Evolutionary conservation across 2,797 vertebrate genomes (phyloP), one percentile per base, ranked within the genome.

Genomic region (Acridotheres tristis): DNA sequence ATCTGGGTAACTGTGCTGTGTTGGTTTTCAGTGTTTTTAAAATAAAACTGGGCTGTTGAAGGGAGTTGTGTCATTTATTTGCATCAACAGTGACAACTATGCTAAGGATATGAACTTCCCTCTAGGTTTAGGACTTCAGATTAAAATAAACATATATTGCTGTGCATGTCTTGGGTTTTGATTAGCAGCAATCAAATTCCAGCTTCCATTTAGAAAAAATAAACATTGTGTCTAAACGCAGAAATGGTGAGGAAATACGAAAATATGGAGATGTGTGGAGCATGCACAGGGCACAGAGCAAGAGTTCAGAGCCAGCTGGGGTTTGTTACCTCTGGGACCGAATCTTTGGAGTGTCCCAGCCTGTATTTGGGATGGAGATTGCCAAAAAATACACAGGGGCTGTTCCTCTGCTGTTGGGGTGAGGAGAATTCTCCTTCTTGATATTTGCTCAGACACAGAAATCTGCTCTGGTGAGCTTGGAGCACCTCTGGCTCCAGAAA

Each of bases 321-420:
- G 26, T 57, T 80, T 82, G 29, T 32, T 29, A n/a, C 78, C 23
- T 40, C 48, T 1, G 15, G 50, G 38, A 75, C 9, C 0, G 0
- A 18, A 48, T 54, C 50, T 61, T 62, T 47, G 4, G 13, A 22
- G 38, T 12, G 36, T 34, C 59, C 68, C 65, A 77, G 26, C 1
- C n/a, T 43, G 23, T 25, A 3, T 1, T 0, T 3, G 40, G 72
- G 53, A 85, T n/a, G 36, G 12, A 72, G 13, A 30, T 1, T 58
- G 53, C n/a, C 50, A 7, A 55, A 38, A 93, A 71, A 57, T 3
- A 14, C 7, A 11, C 48, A 45, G 43, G 34, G 19, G 74, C 43
- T 30, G 38, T 7, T 86, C 45, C 57, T 71, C 45, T 55, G 42
- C 50, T 47, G 15, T 5, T 67, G 32, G 25, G 53, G 7, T 5